These are phyloP conservation scores for Philereme transversata DNA, from an alignment of 2,888 invertebrate species.

Conservation along the genomic window DNA sequence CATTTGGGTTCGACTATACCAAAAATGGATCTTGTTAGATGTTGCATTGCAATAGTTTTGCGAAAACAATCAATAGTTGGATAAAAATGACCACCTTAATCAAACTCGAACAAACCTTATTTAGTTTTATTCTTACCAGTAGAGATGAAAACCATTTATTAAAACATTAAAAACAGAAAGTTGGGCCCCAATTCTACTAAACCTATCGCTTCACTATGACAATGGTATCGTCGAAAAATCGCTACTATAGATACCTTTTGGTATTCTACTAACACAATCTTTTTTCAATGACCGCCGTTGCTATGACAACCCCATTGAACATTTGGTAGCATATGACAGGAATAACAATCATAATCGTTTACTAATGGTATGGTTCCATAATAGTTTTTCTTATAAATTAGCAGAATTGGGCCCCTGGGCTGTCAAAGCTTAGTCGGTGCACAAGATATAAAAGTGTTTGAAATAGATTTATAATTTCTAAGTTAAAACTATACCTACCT, in stretches of 20 bases:
- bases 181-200: too few relatives aligned
- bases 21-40: not conserved
- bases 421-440: constrained; percentile 14
- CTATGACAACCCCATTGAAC: too few relatives aligned
- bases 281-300: too few relatives aligned
- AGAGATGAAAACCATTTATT: constrained; percentile 23
- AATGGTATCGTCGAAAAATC: too few relatives aligned
- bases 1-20: not conserved
- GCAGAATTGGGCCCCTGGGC: too few relatives aligned
- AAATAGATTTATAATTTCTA: constrained; percentile 16
- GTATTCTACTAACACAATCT: too few relatives aligned
- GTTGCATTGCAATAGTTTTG: not conserved
- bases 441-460: constrained; percentile 11
- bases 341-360: too few relatives aligned
- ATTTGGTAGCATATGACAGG: too few relatives aligned
- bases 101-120: constrained; percentile 6
- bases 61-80: not conserved
- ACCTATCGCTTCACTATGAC: too few relatives aligned
- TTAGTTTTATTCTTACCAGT: constrained; percentile 5
- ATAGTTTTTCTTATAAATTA: too few relatives aligned
- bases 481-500: constrained; percentile 4
- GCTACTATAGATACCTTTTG: too few relatives aligned
- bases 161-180: constrained; percentile 22
- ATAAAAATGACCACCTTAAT: not conserved
- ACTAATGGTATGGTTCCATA: too few relatives aligned